Base-by-base conservation (phyloP, 2,113 vertebrate genomes). In the Pseudolaguvia tuberculata region DNA sequence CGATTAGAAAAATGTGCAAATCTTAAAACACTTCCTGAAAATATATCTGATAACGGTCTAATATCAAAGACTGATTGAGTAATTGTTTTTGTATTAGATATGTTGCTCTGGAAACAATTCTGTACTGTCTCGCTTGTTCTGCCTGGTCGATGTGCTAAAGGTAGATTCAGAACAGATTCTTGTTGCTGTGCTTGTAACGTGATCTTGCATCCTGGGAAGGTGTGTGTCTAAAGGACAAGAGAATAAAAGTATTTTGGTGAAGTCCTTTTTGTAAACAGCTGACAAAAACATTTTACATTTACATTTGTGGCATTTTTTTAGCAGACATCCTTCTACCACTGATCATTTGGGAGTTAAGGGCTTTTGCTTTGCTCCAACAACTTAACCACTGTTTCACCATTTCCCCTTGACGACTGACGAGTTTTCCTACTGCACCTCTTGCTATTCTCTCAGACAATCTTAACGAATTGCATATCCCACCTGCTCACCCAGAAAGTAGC, bases 1-100 rank as follows among this genome's bases (percentile, higher is more conserved):
- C 61, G 56, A 72, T 72, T 78, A 69, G 53, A 78, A 78, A 81
- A 78, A 72, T 63, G 57, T 83, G 78, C n/a, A 73, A 73, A 78
- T 62, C 31, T 17, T 20, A 79, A 59, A 47, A 75, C 59, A 50
- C 48, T 31, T 48, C 58, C 11, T 21, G 27, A 74, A 74, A 61
- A 73, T 52, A 51, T 13, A 74, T 45, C 15, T 55, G 17, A 25
- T 48, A 39, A 23, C 11, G 27, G 58, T n/a, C 5, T 9, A 53
- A 21, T 18, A 9, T 51, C 20, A 39, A 18, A 35, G 31, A 39
- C 51, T 74, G 29, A 55, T 63, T 55, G 31, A 66, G 3, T 27
- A 42, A 66, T 48, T 21, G 1, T n/a, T n/a, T n/a, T n/a, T n/a
- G n/a, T n/a, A n/a, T n/a, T n/a, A n/a, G n/a, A n/a, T 45, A 66